Evolutionary conservation across 2,113 vertebrate genomes (phyloP), one percentile per base, ranked within the genome.

Genomic region (Stomatorhinus ivindoensis): DNA sequence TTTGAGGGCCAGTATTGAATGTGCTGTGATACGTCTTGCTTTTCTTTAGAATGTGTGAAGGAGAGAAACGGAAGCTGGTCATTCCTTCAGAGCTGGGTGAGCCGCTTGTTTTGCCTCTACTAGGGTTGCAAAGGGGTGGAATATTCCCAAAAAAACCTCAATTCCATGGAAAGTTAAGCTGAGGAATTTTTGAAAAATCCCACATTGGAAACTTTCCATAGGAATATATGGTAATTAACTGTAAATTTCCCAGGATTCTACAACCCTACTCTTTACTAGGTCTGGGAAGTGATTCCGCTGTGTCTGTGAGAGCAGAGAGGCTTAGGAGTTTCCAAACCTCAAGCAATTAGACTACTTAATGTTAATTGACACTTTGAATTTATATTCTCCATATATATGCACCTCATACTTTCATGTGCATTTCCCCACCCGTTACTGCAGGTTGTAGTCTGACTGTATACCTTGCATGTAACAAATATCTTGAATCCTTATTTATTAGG

Each of bases 41-140:
- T 42, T n/a, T 69, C 27, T 80, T 6, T 5, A 88, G 55, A 19
- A 98, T 98, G 97, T 98, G 97, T 91, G 97, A 98, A 87, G 97
- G 97, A 31, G 97, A 98, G 92, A 98, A 98, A 93, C 96, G 97
- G 94, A 98, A 98, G 93, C 93, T 98, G 91, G 97, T 98, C 88
- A 98, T 98, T 92, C 97, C 97, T 2, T 93, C 97, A 0, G 97
- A 98, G 90, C 94, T 98, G n/a, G 96, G 96, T 97, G 90, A 95
- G 95, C 89, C 39, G 46, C 3, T 17, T 39, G 61, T 50, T 13
- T 3, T 13, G 10, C 24, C 39, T 44, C 9, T 31, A 31, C 10
- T 61, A n/a, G 55, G 21, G 55, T n/a, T 61, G 55, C 19, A 55
- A 55, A 55, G 53, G 1, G 53, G 19, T 55, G 53, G 53, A 24